phyloP scores from a whole-genome alignment of 2,797 vertebrate genomes.

The Amazona finschi region DNA sequence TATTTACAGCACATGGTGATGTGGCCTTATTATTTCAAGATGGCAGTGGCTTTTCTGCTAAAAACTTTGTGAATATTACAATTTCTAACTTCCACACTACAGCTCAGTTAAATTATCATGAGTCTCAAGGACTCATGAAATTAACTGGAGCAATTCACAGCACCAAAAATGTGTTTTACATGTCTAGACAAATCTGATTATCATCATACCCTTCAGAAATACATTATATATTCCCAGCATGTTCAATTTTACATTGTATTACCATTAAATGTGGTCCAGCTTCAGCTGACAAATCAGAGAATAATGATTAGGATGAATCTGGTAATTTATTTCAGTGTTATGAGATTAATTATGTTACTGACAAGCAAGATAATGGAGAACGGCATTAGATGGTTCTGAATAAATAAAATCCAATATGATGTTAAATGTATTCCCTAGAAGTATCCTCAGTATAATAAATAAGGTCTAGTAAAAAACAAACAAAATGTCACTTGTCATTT shows the following conservation, averaged over 20 bases:
- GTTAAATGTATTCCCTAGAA: background rate
- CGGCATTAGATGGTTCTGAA: background rate
- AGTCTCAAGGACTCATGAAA: background rate
- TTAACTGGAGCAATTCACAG: background rate
- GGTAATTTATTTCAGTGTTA: background rate
- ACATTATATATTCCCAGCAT: background rate
- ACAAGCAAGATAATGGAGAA: background rate
- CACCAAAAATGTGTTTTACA: background rate
- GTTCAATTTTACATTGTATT: slow-evolving; percentile 22
- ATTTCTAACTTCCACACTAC: background rate
- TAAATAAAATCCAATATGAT: background rate
- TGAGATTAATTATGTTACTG: background rate
- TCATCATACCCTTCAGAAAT: slow-evolving; percentile 25
- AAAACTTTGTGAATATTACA: background rate
- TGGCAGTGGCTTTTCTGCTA: background rate
- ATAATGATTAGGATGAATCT: background rate
- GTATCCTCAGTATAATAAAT: background rate
- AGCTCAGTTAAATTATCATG: background rate
- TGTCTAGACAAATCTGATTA: slow-evolving; percentile 42
- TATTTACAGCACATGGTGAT: background rate
- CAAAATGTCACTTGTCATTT: background rate
- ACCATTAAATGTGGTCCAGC: background rate
- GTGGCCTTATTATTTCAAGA: background rate
- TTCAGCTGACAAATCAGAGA: background rate
- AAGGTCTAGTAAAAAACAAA: background rate